phyloP scores from a whole-genome alignment of 2,888 invertebrate genomes.

The Polydesmus complanatus region DNA sequence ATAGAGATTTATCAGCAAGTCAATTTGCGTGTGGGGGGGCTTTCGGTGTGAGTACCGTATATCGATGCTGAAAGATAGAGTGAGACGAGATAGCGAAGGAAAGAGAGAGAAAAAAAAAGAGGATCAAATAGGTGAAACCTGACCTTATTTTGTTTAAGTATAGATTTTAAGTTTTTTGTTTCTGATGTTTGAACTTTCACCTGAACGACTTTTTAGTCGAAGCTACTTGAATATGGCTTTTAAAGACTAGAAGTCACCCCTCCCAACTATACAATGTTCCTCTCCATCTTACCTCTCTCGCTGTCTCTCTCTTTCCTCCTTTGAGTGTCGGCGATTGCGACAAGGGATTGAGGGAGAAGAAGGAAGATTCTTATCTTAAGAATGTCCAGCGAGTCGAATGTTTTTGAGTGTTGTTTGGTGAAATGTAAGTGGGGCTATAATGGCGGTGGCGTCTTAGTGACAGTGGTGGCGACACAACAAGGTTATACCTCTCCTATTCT shows the following conservation, averaged over 20 bases:
- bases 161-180: not conserved
- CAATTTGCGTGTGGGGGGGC: no score
- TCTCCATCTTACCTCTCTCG: no score
- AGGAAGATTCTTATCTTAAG: conserved; percentile 8
- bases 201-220: not conserved
- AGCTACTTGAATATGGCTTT: not conserved
- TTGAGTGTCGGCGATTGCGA: not conserved
- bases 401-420: not conserved
- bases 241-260: not conserved
- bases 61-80: no score
- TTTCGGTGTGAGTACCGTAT: no score
- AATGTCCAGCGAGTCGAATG: conserved; percentile 1
- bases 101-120: not conserved
- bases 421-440: not conserved
- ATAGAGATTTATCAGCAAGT: no score
- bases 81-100: not conserved
- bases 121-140: not conserved
- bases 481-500: not conserved
- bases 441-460: not conserved
- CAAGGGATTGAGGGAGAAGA: not conserved
- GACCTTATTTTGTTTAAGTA: not conserved
- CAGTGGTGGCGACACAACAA: not conserved
- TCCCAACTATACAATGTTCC: not conserved
- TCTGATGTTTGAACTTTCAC: not conserved
- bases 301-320: not conserved